Evolutionary conservation across 2,797 vertebrate genomes (phyloP).

Genomic region (Gymnocypris eckloni): DNA sequence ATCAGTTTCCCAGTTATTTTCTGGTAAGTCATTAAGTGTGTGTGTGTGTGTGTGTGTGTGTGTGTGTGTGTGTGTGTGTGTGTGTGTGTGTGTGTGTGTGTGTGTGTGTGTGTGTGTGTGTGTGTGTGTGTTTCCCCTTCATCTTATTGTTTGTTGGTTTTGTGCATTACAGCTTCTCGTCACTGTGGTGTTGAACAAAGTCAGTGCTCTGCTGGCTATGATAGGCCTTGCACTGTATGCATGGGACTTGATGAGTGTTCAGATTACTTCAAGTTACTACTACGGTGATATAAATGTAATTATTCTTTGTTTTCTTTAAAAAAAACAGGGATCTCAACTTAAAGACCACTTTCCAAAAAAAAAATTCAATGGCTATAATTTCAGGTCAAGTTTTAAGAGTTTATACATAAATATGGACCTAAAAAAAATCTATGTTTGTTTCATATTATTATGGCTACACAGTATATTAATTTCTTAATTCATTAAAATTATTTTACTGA

Average conservation of each 20-base stretch:
- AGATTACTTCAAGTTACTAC: neutral
- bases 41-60: too few species aligned
- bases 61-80: too few species aligned
- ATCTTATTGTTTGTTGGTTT: conserved; percentile 10
- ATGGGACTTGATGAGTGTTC: neutral
- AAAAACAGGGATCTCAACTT: neutral
- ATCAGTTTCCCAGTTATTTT: conserved; percentile 71
- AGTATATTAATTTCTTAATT: neutral
- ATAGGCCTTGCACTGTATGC: conserved; percentile 66
- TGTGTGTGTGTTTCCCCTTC: too few species aligned
- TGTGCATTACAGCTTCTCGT: conserved; percentile 62
- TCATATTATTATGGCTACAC: neutral
- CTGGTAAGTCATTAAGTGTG: conserved; percentile 69
- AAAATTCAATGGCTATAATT: neutral
- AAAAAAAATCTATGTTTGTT: too few species aligned
- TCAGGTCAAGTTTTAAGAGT: neutral
- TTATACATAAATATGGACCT: neutral
- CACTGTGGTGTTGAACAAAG: conserved; percentile 66
- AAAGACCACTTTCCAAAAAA: neutral
- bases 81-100: too few species aligned
- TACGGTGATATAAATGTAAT: neutral
- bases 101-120: too few species aligned
- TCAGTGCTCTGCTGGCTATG: conserved; percentile 63
- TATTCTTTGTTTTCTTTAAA: neutral
- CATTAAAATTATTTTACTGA: neutral